Base-by-base conservation (phyloP, 2,113 vertebrate genomes). In the Oncorhynchus clarkii region DNA sequence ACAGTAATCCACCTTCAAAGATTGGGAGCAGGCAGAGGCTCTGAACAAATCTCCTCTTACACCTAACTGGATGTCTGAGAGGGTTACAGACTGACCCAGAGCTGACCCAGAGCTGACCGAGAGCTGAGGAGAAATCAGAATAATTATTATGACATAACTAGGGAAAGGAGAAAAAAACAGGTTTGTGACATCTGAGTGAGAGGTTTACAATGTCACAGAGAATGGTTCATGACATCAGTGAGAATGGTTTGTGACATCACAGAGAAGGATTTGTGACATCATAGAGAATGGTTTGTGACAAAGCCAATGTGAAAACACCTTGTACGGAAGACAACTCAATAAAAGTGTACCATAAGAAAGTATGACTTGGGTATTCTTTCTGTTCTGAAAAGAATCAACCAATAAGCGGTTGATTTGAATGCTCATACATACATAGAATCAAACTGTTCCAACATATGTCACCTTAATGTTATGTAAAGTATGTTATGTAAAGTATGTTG, bases 31-130 rank as follows among this genome's bases (percentile, higher is more conserved):
- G 27, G 74, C 60, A 67, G 72, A 83, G 67, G 67, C 72, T 75
- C 78, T 82, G 78, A 86, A 79, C 78, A 85, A 83, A 81, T 83
- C 81, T 80, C 22, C 68, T 57, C 18, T 83, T 77, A 85, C 77
- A 70, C 78, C 75, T 49, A 75, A 51, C 31, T 18, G 59, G 68
- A 72, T 34, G 72, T 66, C 29, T 49, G 14, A 60, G 62, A 74
- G 71, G 65, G 20, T 51, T 39, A 49, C 67, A 70, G 80, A 66
- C 29, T 66, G 29, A 66, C 14, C 3, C 49, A 18, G 14, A 51
- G 8, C 13, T 16, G 49, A 51, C 22, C 22, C 22, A 24, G 22
- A 24, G 22, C 13, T 16, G 49, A 51, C 22, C 22, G 1, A 24
- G 22, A 24, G 22, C 13, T 16, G 49, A 51, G 49, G 49, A 16